Conservation (phyloP, 2,113 vertebrate species). For the Ptyas mucosa region DNA sequence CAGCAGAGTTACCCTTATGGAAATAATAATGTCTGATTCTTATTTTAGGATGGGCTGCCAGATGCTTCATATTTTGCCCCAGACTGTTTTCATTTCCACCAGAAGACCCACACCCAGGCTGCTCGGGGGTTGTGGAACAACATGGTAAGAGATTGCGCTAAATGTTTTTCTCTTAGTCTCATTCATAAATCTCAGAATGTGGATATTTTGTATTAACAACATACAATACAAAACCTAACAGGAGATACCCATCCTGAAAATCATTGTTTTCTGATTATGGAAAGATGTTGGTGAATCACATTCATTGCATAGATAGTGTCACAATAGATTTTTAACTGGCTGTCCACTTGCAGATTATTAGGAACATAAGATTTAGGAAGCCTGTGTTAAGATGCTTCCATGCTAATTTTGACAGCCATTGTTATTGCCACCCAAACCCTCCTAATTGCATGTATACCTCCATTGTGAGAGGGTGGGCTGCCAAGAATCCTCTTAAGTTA, state of each 20-base stretch:
- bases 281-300: background rate
- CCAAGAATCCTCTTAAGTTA: background rate
- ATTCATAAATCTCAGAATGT: background rate
- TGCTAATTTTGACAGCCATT: background rate
- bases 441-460: background rate
- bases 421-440: background rate
- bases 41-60: slow-evolving; percentile 60
- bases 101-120: slow-evolving; percentile 61
- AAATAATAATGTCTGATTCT: background rate
- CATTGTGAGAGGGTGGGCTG: background rate
- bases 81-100: slow-evolving; percentile 76
- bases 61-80: slow-evolving; percentile 74
- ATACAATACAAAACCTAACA: background rate
- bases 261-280: background rate
- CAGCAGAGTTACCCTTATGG: background rate
- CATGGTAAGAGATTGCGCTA: slow-evolving; percentile 67
- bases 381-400: background rate
- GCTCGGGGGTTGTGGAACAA: slow-evolving; percentile 73
- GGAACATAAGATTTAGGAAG: background rate
- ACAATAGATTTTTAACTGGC: background rate
- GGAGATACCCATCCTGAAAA: background rate
- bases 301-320: background rate
- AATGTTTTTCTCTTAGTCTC: background rate
- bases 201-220: background rate
- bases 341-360: background rate